Conservation (phyloP, 2,797 vertebrate species). For the Alcedo quadribrachys region DNA sequence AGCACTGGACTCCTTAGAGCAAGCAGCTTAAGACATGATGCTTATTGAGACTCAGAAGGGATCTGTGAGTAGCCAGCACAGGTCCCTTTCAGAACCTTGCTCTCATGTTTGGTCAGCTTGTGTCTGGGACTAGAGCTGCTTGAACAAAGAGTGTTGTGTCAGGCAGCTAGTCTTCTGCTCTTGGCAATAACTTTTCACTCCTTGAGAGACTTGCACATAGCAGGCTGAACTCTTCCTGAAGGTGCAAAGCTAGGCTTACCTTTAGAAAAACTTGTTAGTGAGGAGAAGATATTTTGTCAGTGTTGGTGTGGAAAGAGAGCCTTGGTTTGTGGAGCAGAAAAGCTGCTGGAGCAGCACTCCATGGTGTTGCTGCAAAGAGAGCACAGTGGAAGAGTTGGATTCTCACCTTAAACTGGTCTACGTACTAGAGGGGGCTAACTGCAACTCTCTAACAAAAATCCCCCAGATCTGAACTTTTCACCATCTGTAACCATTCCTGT, state of each 20-base stretch:
- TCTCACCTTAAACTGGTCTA: neutral
- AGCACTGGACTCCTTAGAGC: neutral
- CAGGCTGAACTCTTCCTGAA: neutral
- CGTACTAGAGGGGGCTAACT: neutral
- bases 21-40: neutral
- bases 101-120: neutral
- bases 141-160: neutral
- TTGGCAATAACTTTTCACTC: neutral
- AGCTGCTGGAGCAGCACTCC: neutral
- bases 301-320: neutral
- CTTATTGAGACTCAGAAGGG: neutral
- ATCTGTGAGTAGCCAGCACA: neutral
- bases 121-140: neutral
- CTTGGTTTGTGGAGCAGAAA: neutral
- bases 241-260: neutral
- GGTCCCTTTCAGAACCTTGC: neutral
- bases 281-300: neutral
- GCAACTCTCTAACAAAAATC: neutral
- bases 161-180: neutral
- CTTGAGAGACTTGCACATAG: neutral
- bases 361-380: neutral
- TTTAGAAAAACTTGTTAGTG: neutral
- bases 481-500: neutral
- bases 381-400: neutral
- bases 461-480: neutral